A percentile compares a stretch with the other conserved stretches of the same genome.
Conservation (phyloP, 2,113 vertebrate species). For the Galeopterus variegatus region DNA sequence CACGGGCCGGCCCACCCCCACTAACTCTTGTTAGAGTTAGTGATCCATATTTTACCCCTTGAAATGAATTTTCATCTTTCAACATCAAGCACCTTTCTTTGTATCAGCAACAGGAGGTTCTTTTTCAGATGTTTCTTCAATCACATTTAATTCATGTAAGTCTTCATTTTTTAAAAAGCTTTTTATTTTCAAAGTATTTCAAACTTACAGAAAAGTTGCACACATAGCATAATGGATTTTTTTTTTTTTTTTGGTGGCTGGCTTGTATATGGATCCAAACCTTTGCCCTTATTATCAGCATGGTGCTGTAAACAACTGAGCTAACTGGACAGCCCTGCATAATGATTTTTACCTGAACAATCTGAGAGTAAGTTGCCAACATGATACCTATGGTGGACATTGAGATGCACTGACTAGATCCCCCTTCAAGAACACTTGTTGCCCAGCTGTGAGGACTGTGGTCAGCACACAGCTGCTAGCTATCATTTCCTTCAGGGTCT, state of each 20-base stretch:
- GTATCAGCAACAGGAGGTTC: background rate
- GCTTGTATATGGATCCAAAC: too few species aligned
- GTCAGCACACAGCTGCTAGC: background rate
- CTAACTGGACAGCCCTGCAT: too few species aligned
- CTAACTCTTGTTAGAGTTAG: conserved; percentile 3
- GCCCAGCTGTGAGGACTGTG: background rate
- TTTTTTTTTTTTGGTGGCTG: too few species aligned
- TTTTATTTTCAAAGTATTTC: conserved; percentile 53
- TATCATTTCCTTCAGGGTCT: conserved; percentile 2
- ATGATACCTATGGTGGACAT: background rate
- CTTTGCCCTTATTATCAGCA: too few species aligned
- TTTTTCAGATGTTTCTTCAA: conserved; percentile 41
- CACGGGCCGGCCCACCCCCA: too few species aligned
- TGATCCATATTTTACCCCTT: conserved; percentile 43
- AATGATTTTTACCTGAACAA: background rate
- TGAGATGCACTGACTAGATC: background rate
- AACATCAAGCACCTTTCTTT: background rate
- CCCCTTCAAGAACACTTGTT: background rate
- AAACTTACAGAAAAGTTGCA: conserved; percentile 3
- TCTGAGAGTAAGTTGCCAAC: conserved; percentile 8
- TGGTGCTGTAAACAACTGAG: too few species aligned
- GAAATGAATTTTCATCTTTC: conserved; percentile 38
- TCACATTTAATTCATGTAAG: conserved; percentile 33
- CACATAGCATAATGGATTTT: background rate
- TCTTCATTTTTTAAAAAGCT: background rate